These are phyloP conservation scores for Brachionus asplanchnoidis DNA, from an alignment of 1,140 invertebrate species.

Conservation along the genomic window DNA sequence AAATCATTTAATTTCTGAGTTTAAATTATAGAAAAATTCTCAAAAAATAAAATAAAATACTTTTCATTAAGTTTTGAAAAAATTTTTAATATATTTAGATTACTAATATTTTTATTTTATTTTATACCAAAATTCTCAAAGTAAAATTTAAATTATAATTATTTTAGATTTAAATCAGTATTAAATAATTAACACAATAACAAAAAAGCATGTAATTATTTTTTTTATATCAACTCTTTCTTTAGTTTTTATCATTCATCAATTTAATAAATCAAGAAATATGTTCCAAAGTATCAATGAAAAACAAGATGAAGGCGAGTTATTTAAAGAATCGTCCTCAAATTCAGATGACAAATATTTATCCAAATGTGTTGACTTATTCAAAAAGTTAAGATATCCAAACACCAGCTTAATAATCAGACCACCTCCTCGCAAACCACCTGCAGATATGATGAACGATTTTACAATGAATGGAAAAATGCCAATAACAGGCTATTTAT, in stretches of 20 bases:
- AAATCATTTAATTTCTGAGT: too few relatives aligned
- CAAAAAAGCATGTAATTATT: neutral
- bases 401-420: neutral
- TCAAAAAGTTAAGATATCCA: neutral
- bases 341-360: neutral
- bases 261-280: neutral
- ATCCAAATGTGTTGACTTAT: neutral
- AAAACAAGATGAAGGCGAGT: neutral
- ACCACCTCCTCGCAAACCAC: neutral
- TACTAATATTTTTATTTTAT: too few relatives aligned
- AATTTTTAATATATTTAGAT: too few relatives aligned
- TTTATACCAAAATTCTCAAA: too few relatives aligned
- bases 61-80: too few relatives aligned
- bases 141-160: too few relatives aligned
- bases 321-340: neutral
- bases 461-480: conserved; percentile 22
- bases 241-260: neutral
- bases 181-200: neutral
- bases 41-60: too few relatives aligned
- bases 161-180: too few relatives aligned
- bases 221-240: neutral
- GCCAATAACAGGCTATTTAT: neutral
- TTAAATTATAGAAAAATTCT: too few relatives aligned
- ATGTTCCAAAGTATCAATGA: neutral
- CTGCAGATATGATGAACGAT: neutral